phyloP scores from a whole-genome alignment of 2,797 vertebrate species.

The Pampus argenteus region DNA sequence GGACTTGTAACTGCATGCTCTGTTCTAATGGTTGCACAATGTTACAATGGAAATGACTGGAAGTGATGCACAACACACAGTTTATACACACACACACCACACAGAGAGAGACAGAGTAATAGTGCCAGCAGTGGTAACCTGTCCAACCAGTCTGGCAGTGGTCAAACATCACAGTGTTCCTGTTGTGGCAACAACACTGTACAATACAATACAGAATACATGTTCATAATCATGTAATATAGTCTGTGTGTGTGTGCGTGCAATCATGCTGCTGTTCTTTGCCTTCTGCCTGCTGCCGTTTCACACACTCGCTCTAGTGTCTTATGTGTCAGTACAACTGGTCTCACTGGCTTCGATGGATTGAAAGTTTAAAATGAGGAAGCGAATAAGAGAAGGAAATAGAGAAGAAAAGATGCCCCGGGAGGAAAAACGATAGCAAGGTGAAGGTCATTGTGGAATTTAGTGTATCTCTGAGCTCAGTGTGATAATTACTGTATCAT shows the following conservation, averaged over 20 bases:
- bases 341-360: constrained; percentile 39
- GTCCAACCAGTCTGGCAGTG: constrained; percentile 57
- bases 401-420: constrained; percentile 10
- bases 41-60: not conserved
- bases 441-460: not conserved
- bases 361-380: constrained; percentile 12
- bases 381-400: constrained; percentile 2
- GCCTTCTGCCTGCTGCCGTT: constrained; percentile 11
- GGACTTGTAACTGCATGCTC: not conserved
- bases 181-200: constrained; percentile 56
- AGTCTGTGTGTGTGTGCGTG: constrained; percentile 2
- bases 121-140: constrained; percentile 34
- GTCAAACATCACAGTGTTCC: constrained; percentile 28
- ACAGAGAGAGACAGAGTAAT: not conserved
- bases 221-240: constrained; percentile 30
- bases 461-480: not conserved
- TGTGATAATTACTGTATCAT: not conserved
- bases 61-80: not conserved
- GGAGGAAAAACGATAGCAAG: constrained; percentile 20
- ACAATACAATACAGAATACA: constrained; percentile 38
- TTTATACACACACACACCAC: constrained; percentile 1
- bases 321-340: constrained; percentile 46
- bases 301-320: constrained; percentile 9
- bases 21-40: not conserved
- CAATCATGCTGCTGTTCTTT: constrained; percentile 23